Evolutionary conservation across 1,140 invertebrate species (phyloP).

Genomic region (Anastatus disparis): DNA sequence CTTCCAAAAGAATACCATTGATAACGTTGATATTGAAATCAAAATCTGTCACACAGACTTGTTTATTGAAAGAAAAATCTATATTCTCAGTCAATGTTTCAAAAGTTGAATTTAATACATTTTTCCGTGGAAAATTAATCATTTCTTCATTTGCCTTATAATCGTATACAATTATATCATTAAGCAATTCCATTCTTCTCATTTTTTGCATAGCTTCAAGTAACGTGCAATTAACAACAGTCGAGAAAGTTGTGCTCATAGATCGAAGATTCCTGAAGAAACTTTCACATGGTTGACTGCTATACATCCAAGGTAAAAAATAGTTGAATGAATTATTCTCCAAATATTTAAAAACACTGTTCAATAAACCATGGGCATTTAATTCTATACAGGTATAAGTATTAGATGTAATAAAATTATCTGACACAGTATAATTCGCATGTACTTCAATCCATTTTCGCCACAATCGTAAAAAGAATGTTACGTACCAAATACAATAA

Average conservation of each 20-base stretch:
- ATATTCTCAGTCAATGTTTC: no score
- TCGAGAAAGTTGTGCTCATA: background rate
- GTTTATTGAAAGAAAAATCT: no score
- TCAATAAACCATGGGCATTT: constrained; percentile 25
- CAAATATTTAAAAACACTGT: background rate
- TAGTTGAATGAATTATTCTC: background rate
- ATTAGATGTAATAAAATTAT: constrained; percentile 38
- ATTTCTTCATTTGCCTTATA: background rate
- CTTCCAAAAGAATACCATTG: no score
- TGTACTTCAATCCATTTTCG: constrained; percentile 15
- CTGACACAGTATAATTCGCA: constrained; percentile 11
- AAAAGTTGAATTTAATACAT: no score
- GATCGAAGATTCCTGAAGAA: background rate
- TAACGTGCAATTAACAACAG: background rate
- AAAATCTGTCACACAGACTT: no score
- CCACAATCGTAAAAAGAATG: constrained; percentile 39
- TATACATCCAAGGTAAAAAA: background rate
- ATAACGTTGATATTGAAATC: no score
- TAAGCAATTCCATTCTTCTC: background rate
- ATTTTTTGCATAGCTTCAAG: background rate
- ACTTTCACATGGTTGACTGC: background rate
- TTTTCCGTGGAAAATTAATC: no score
- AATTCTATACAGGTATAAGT: constrained; percentile 36
- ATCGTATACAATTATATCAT: no score
- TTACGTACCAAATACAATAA: constrained; percentile 30